Evolutionary conservation across 2,113 vertebrate species (phyloP).

Genomic region (Campylomormyrus tamandua): DNA sequence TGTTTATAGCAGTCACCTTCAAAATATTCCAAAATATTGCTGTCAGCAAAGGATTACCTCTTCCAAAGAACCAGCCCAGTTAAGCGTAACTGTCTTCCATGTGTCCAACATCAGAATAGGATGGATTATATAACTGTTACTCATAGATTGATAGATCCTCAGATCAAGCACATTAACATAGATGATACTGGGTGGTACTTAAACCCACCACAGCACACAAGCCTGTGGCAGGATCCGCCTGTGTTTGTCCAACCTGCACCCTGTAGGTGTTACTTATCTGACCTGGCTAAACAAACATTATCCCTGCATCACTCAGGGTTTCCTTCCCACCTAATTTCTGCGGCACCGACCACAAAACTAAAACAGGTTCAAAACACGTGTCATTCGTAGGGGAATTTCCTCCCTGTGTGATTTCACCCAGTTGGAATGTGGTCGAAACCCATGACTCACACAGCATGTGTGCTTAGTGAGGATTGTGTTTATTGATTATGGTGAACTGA

Average conservation of each 20-base stretch:
- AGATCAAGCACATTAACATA: neutral
- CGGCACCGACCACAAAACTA: neutral
- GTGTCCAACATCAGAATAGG: neutral
- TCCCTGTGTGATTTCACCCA: constrained; percentile 36
- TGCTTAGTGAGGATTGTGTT: constrained; percentile 25
- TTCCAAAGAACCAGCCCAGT: neutral
- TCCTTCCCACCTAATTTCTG: neutral
- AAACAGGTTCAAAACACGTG: constrained; percentile 7
- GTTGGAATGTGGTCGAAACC: constrained; percentile 42
- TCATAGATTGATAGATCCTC: neutral
- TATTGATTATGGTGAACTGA: constrained; percentile 19
- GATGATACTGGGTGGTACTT: neutral
- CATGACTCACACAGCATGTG: constrained; percentile 38
- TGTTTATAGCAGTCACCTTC: neutral
- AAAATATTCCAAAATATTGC: neutral
- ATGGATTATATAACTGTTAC: neutral
- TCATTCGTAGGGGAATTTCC: constrained; percentile 17
- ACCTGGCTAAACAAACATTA: neutral
- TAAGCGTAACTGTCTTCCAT: neutral
- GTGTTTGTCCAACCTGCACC: neutral
- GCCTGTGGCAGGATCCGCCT: neutral
- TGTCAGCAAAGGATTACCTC: neutral
- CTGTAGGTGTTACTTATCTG: neutral
- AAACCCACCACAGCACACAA: neutral
- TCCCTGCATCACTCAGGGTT: neutral